These are phyloP conservation scores for Propithecus perrieri DNA, from an alignment of 2,797 vertebrate species.

Conservation along the genomic window DNA sequence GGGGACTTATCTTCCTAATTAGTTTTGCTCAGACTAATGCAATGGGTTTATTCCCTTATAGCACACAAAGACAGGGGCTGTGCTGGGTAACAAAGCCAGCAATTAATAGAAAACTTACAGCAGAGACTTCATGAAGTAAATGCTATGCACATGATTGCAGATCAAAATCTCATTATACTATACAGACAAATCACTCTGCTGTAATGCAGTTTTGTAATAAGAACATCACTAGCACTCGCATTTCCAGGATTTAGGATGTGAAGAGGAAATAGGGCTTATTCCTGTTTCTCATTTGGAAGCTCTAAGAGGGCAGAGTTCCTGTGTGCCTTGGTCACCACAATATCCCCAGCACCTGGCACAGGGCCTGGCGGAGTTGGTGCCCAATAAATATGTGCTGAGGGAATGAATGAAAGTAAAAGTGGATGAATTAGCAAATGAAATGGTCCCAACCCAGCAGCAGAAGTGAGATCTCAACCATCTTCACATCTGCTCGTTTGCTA, in stretches of 20 bases:
- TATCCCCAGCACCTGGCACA: slow-evolving; percentile 38
- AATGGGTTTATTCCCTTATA: neutral
- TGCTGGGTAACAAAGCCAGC: slow-evolving; percentile 35
- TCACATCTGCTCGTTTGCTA: slow-evolving; percentile 45
- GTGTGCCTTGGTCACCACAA: neutral
- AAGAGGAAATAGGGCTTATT: slow-evolving; percentile 38
- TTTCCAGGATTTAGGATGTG: slow-evolving; percentile 55
- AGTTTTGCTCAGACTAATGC: slow-evolving; percentile 38
- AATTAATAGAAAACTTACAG: slow-evolving; percentile 66
- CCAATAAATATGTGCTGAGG: slow-evolving; percentile 28
- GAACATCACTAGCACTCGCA: neutral
- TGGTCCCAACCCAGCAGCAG: slow-evolving; percentile 4
- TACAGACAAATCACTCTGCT: slow-evolving; percentile 28
- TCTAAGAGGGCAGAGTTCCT: slow-evolving; percentile 15
- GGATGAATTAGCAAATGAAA: slow-evolving; percentile 55
- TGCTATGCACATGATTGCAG: slow-evolving; percentile 48
- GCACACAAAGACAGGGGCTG: slow-evolving; percentile 2
- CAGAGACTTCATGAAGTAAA: slow-evolving; percentile 60
- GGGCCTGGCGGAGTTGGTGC: neutral
- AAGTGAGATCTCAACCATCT: slow-evolving; percentile 22
- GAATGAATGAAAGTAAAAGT: slow-evolving; percentile 34
- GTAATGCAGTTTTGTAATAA: slow-evolving; percentile 57
- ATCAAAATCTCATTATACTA: slow-evolving; percentile 60
- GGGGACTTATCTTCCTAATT: slow-evolving; percentile 45
- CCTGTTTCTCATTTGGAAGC: slow-evolving; percentile 31